Percentiles rank a stretch among this genome's conserved stretches.
phyloP scores from a whole-genome alignment of 2,888 invertebrate species.

The Cataglyphis livida region DNA sequence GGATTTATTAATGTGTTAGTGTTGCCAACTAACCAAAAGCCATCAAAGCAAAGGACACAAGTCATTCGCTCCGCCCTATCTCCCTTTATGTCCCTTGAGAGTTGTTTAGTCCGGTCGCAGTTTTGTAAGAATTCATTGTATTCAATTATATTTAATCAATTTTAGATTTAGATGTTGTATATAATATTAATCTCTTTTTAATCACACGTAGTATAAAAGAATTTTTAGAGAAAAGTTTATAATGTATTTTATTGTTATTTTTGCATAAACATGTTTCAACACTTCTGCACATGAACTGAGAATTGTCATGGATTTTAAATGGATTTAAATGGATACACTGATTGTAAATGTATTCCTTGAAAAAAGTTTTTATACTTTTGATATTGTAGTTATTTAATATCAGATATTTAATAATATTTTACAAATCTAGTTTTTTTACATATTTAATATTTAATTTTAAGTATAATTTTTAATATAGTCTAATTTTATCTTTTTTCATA shows the following conservation, averaged over 20 bases:
- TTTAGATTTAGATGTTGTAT: slow-evolving; percentile 18
- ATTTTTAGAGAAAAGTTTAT: slow-evolving; percentile 8
- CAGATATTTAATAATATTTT: slow-evolving; percentile 29
- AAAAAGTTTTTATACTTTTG: slow-evolving; percentile 2
- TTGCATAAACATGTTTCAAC: slow-evolving; percentile 7
- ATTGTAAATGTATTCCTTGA: slow-evolving; percentile 15
- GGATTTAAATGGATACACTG: too few species aligned
- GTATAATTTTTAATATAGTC: slow-evolving; percentile 13
- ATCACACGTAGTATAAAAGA: neutral
- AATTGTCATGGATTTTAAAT: neutral
- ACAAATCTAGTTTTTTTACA: neutral
- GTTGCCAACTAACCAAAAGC: slow-evolving; percentile 85
- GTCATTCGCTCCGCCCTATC: slow-evolving; percentile 83
- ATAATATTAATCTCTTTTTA: neutral
- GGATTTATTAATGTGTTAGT: slow-evolving; percentile 84
- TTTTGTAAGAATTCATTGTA: slow-evolving; percentile 2
- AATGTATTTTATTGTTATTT: neutral
- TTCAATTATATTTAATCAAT: slow-evolving; percentile 22
- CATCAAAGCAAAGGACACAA: slow-evolving; percentile 84
- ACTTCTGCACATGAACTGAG: slow-evolving; percentile 20
- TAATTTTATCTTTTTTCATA: neutral
- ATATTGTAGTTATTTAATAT: slow-evolving; percentile 26
- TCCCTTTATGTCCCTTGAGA: slow-evolving; percentile 72
- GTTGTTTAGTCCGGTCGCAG: neutral
- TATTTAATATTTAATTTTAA: neutral